Base-by-base conservation (phyloP, 2,113 vertebrate species). In the Gallinago paraguaiae region DNA sequence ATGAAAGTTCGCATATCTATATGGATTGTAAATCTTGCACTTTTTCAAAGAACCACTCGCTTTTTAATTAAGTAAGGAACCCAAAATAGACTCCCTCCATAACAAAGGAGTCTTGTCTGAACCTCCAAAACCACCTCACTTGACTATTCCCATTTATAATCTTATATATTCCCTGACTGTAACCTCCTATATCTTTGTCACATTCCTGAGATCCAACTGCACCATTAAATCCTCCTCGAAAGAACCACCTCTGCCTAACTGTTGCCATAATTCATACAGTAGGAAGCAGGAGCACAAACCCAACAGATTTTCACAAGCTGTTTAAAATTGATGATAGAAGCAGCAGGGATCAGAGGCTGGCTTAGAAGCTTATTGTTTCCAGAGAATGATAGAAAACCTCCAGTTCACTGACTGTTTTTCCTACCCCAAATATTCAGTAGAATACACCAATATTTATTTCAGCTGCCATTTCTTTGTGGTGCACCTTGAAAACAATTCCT, bases 1-100 rank as follows among this genome's bases (percentile, higher is more conserved):
- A 72, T 13, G 45, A 61, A 93, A 90, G 33, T 31, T 88, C 11
- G 61, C 5, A 12, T 51, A 28, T 30, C 7, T 70, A 30, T 19
- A 37, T 1, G 2, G 14, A 76, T 7, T 2, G 1, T 45, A 81
- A 80, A 53, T 53, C 20, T 46, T 7, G 0, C 30, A 4, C 27
- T 68, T 90, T 64, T 88, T 88, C 51, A 41, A 65, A 78, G 33
- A 56, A 53, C 1, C 2, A 20, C 4, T 89, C 1, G 0, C 7
- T 68, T 85, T 70, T 79, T 60, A 56, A 54, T n/a, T 72, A 65
- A 57, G 17, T 0, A 0, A 53, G 39, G 12, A 74, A 67, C 6
- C 7, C n/a, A 53, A 60, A 67, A 45, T 45, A 9, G 24, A 61
- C 31, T 60, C 16, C 28, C 14, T 80, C 43, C 31, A 63, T 31